Conservation (phyloP, 2,113 vertebrate genomes). For the Stomatorhinus ivindoensis region DNA sequence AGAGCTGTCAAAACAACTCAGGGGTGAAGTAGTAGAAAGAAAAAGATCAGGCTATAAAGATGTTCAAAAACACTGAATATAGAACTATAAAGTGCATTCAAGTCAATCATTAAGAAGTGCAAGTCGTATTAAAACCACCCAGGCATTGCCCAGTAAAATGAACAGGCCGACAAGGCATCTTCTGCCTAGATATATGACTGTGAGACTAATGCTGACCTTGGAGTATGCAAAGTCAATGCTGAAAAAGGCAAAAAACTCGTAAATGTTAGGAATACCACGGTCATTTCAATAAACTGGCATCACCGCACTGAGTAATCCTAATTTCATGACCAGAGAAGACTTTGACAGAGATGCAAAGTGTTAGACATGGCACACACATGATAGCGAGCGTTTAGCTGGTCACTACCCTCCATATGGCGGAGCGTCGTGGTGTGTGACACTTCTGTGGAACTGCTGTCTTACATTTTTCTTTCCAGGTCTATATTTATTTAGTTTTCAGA, state of each 20-base stretch:
- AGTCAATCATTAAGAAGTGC: not conserved
- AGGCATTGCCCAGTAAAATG: not conserved
- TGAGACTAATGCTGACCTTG: not conserved
- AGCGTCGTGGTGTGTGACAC: not conserved
- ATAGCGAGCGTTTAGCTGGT: not conserved
- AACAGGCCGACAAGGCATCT: not conserved
- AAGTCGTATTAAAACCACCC: not conserved
- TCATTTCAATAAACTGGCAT: not conserved
- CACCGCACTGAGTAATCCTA: not conserved
- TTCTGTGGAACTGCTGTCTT: not conserved
- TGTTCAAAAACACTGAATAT: not conserved
- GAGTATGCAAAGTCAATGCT: not conserved
- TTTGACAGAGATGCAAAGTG: not conserved
- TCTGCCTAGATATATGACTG: not conserved
- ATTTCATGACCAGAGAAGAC: not conserved
- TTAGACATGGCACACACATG: not conserved
- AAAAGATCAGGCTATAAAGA: not conserved
- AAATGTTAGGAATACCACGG: not conserved
- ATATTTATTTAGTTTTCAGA: not conserved
- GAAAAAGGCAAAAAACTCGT: not conserved
- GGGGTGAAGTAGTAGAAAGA: not conserved
- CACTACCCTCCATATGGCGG: not conserved
- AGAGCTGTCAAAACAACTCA: constrained; percentile 1
- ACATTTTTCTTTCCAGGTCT: not conserved
- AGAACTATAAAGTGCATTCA: not conserved